Evolutionary conservation across 2,113 vertebrate genomes (phyloP).

Genomic region (Elgaria multicarinata): DNA sequence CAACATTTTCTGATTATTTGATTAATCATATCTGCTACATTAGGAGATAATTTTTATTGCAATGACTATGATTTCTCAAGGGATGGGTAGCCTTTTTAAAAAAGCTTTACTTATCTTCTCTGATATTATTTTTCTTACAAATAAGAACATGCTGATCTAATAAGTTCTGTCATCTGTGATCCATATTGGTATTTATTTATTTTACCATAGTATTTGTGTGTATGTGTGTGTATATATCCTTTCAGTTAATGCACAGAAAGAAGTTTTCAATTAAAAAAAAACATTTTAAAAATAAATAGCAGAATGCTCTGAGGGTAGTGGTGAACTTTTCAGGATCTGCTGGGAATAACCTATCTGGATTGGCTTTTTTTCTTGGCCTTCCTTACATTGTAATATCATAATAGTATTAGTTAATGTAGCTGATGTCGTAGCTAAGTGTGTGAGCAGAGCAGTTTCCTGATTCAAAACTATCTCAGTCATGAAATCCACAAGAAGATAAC

Average conservation of each 20-base stretch:
- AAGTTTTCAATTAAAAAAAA: neutral
- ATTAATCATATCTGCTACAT: neutral
- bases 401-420: neutral
- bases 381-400: neutral
- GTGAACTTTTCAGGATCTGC: neutral
- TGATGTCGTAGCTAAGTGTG: neutral
- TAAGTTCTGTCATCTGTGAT: too few relatives aligned
- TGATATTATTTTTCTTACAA: neutral
- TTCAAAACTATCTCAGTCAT: neutral
- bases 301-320: neutral
- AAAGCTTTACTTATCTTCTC: neutral
- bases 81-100: neutral
- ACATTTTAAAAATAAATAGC: too few relatives aligned
- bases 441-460: neutral
- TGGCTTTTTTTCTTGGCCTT: neutral
- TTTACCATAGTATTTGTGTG: neutral
- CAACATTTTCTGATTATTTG: neutral
- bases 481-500: too few relatives aligned
- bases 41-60: neutral
- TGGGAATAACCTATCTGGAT: neutral
- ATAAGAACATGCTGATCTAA: neutral
- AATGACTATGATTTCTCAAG: accelerated
- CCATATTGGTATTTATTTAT: neutral
- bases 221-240: neutral
- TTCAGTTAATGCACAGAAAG: neutral